Evolutionary conservation across 2,113 vertebrate species (phyloP).

Genomic region (Dromaius novaehollandiae): DNA sequence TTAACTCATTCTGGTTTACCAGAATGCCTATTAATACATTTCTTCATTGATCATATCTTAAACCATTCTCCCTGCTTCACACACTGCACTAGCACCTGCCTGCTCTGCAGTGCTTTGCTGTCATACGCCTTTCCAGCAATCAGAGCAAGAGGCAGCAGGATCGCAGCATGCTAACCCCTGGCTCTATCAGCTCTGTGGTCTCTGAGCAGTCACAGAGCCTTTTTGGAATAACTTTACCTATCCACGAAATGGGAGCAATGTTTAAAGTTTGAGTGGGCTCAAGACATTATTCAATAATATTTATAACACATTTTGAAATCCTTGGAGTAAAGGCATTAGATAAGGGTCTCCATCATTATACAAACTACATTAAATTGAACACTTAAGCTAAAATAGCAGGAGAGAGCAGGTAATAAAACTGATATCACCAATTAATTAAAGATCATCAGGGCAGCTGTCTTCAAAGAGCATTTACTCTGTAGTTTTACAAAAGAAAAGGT

Average conservation of each 20-base stretch:
- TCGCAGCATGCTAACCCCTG: too few relatives aligned
- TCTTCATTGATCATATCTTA: accelerated
- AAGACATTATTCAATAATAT: accelerated
- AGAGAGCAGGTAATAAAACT: not conserved
- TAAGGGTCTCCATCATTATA: not conserved
- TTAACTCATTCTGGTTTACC: not conserved
- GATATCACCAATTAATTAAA: not conserved
- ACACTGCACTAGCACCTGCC: not conserved
- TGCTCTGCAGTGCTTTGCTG: not conserved
- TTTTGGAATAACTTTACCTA: not conserved
- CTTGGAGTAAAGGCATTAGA: not conserved
- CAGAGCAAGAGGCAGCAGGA: not conserved
- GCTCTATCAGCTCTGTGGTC: not conserved
- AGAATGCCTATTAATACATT: accelerated
- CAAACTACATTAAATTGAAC: not conserved
- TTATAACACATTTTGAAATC: accelerated
- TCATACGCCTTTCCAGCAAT: not conserved
- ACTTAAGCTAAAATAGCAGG: not conserved
- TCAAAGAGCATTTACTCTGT: not conserved
- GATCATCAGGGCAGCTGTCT: not conserved
- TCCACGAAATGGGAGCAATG: accelerated
- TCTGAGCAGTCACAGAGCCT: not conserved
- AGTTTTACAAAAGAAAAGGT: not conserved
- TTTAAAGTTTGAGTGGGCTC: not conserved
- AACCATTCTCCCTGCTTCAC: not conserved